phyloP scores from a whole-genome alignment of 2,797 vertebrate species.

The Hipposideros larvatus region DNA sequence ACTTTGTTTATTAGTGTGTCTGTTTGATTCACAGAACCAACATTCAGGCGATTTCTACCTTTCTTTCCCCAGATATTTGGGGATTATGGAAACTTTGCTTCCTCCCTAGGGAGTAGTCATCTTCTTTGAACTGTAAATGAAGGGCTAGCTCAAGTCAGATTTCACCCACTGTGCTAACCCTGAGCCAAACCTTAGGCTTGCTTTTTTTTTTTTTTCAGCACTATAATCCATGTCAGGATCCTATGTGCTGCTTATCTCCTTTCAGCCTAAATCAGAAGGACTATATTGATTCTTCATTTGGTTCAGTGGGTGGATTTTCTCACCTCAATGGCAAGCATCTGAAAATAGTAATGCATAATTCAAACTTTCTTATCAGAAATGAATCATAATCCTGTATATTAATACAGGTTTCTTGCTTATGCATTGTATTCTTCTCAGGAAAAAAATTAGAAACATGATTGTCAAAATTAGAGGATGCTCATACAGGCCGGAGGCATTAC shows the following conservation, averaged over 20 bases:
- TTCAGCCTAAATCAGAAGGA: conserved; percentile 38
- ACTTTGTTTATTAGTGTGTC: background rate
- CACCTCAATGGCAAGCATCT: conserved; percentile 22
- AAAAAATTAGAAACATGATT: conserved; percentile 23
- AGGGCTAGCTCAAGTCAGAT: background rate
- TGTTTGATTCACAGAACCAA: background rate
- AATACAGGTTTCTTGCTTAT: background rate
- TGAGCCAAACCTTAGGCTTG: background rate
- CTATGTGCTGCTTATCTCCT: background rate
- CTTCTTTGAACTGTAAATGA: conserved; percentile 58
- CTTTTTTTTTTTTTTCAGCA: background rate
- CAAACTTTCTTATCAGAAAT: conserved; percentile 24
- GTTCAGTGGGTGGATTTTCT: conserved; percentile 68
- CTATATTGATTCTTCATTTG: background rate
- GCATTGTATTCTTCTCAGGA: background rate
- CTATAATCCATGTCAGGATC: conserved; percentile 26
- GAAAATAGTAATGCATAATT: conserved; percentile 62
- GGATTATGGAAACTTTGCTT: background rate
- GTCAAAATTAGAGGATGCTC: conserved; percentile 36
- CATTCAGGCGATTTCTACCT: background rate
- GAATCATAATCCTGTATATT: background rate
- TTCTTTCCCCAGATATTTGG: background rate
- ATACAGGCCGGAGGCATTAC: background rate
- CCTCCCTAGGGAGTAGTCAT: background rate
- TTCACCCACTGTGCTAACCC: background rate